Evolutionary conservation across 2,888 invertebrate genomes (phyloP).

Genomic region (Artemia sinica): DNA sequence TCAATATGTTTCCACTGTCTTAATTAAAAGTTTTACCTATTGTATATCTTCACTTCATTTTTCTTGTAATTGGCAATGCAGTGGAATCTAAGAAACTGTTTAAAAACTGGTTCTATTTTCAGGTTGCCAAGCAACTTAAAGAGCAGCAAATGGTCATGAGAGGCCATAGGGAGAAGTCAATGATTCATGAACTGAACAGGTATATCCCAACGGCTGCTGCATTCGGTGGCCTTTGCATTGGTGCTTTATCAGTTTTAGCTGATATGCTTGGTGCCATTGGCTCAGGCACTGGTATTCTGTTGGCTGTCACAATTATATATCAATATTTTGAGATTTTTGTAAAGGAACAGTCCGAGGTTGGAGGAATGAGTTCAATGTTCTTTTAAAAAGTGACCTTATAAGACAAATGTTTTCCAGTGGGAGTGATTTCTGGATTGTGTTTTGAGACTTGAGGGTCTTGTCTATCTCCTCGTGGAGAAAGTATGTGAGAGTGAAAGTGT

Average conservation of each 20-base stretch:
- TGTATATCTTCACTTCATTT: no score
- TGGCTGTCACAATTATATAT: conserved; percentile 98
- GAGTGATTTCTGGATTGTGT: no score
- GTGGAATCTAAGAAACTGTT: no score
- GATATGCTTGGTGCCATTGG: conserved; percentile 99
- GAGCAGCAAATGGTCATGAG: conserved; percentile 99
- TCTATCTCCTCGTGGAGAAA: no score
- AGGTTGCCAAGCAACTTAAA: conserved; percentile 97
- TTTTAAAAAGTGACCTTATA: conserved; percentile 47
- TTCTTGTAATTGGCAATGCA: no score
- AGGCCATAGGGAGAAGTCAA: conserved; percentile 94
- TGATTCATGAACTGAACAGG: conserved; percentile 97
- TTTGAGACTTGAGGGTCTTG: no score
- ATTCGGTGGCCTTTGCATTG: conserved; percentile 97
- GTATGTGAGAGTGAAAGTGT: no score
- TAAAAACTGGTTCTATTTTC: no score
- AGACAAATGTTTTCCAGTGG: no score
- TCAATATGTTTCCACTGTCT: no score
- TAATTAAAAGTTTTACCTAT: no score
- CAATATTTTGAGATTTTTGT: conserved; percentile 99
- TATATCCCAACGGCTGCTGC: conserved; percentile 99
- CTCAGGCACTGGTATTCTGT: conserved; percentile 89
- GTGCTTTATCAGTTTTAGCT: conserved; percentile 91
- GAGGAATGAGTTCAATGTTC: conserved; percentile 88
- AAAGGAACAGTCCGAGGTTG: conserved; percentile 99